phyloP scores from a whole-genome alignment of 2,113 vertebrate genomes.

The Anseranas semipalmata region DNA sequence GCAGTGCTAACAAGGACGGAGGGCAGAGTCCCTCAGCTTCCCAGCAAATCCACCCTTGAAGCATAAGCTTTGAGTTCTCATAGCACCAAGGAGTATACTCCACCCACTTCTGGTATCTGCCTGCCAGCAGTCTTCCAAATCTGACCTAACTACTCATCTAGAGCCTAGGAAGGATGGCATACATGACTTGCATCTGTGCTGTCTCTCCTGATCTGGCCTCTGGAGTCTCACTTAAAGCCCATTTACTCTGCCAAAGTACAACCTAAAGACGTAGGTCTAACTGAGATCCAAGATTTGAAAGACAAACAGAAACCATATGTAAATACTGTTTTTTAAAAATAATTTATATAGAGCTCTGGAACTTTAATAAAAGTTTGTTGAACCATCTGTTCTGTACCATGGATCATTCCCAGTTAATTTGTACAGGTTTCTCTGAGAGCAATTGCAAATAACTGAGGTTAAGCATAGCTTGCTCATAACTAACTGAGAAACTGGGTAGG shows the following conservation, averaged over 20 bases:
- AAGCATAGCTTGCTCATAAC: neutral
- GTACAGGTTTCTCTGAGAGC: neutral
- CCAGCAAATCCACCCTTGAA: neutral
- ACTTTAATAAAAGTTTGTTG: neutral
- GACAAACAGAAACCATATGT: neutral
- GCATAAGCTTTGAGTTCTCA: neutral
- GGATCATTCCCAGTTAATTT: neutral
- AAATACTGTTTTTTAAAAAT: neutral
- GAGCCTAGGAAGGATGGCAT: neutral
- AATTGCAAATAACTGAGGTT: neutral
- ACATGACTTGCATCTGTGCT: no score
- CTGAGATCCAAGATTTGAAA: neutral
- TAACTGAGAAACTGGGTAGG: fast-evolving
- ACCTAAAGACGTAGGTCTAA: neutral
- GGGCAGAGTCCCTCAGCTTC: neutral
- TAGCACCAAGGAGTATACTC: neutral
- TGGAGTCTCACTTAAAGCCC: neutral
- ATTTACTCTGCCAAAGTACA: neutral
- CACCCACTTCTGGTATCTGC: neutral
- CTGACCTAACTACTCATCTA: neutral
- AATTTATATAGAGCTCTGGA: neutral
- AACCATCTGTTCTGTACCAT: neutral
- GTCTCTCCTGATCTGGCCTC: neutral
- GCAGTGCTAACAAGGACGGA: neutral
- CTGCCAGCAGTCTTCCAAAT: neutral